Conservation (phyloP, 2,797 vertebrate species). For the Notolabrus celidotus region DNA sequence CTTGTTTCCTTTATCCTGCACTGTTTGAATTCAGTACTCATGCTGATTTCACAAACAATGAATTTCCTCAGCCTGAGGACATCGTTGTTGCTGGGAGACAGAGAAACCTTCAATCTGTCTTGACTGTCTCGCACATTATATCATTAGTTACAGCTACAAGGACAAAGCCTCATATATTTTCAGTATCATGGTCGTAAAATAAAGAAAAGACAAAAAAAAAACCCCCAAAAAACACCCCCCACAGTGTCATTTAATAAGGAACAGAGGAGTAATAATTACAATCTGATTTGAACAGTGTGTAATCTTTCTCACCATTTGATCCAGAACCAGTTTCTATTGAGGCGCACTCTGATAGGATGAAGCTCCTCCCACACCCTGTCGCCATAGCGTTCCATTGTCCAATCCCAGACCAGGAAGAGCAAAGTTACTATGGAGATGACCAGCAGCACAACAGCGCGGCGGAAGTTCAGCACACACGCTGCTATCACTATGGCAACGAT, state of each 20-base stretch:
- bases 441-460: constrained; percentile 85
- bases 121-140: constrained; percentile 12
- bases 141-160: constrained; percentile 2
- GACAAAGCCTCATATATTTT: not conserved
- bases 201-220: not conserved
- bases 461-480: constrained; percentile 88
- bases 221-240: not conserved
- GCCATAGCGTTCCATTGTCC: constrained; percentile 83
- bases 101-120: constrained; percentile 8
- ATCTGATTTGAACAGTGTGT: not conserved
- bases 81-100: constrained; percentile 12
- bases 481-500: constrained; percentile 82
- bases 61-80: constrained; percentile 16
- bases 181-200: not conserved
- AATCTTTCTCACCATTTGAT: constrained; percentile 87
- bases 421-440: constrained; percentile 80
- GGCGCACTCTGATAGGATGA: constrained; percentile 62
- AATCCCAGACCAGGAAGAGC: constrained; percentile 90
- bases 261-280: constrained; percentile 1
- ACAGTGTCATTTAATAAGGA: not conserved
- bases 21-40: constrained; percentile 27
- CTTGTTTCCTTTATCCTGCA: constrained; percentile 29
- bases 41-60: constrained; percentile 33
- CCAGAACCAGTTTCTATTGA: constrained; percentile 83
- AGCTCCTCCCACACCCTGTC: constrained; percentile 74